phyloP scores from a whole-genome alignment of 2,797 vertebrate species.

The Malurus leucopterus region DNA sequence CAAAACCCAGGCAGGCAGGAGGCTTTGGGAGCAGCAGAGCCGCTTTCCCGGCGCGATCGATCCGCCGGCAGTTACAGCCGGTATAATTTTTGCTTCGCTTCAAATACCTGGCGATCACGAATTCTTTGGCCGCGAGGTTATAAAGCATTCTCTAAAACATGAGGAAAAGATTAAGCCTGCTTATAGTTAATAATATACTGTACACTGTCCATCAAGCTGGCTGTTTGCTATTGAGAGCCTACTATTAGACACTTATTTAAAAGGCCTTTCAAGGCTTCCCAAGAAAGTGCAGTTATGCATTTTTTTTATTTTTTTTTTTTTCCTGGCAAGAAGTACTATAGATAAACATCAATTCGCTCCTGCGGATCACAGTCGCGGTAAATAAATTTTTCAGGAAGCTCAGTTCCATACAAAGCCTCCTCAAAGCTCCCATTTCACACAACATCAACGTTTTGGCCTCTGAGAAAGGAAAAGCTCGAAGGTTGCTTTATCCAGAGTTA shows the following conservation, averaged over 20 bases:
- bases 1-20: no score
- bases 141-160: constrained; percentile 66
- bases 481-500: constrained; percentile 53
- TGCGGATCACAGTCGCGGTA: constrained; percentile 67
- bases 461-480: constrained; percentile 66
- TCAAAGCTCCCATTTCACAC: constrained; percentile 71
- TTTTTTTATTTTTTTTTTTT: constrained; percentile 55
- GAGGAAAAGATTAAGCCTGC: constrained; percentile 68
- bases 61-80: constrained; percentile 37
- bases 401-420: constrained; percentile 68
- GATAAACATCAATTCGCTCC: constrained; percentile 75
- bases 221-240: constrained; percentile 56
- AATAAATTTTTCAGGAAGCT: constrained; percentile 77
- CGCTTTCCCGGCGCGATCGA: constrained; percentile 45
- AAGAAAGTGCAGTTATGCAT: constrained; percentile 64
- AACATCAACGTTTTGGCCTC: constrained; percentile 70
- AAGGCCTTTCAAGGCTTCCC: constrained; percentile 60
- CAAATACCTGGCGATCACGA: constrained; percentile 60
- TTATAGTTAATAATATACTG: constrained; percentile 62
- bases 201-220: constrained; percentile 58
- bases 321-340: constrained; percentile 58
- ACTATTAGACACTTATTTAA: constrained; percentile 73
- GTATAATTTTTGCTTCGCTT: constrained; percentile 68
- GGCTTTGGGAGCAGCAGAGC: no score
- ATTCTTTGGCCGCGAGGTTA: constrained; percentile 64